A percentile compares a stretch with the other conserved stretches of the same genome.
Conservation (phyloP, 2,888 invertebrate species). For the Fragum whitleyi region DNA sequence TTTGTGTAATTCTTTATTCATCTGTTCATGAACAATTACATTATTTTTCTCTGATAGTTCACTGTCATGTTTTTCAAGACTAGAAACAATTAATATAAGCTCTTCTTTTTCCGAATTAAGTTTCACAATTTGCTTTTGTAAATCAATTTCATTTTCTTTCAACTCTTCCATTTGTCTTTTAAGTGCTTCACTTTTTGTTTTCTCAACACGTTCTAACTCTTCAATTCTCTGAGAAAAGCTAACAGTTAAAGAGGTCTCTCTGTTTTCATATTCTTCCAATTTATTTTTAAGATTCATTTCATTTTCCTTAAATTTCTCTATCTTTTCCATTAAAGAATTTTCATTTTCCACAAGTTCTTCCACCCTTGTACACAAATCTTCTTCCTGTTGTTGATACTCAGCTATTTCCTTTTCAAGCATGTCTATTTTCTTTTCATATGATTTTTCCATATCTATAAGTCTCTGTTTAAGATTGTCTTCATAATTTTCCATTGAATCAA, state of each 20-base stretch:
- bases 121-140: constrained; percentile 49
- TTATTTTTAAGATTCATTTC: constrained; percentile 57
- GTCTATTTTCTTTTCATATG: constrained; percentile 66
- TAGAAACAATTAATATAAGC: constrained; percentile 52
- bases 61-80: constrained; percentile 69
- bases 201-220: constrained; percentile 58
- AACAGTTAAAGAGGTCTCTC: constrained; percentile 59
- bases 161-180: constrained; percentile 56
- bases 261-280: constrained; percentile 56
- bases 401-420: constrained; percentile 73
- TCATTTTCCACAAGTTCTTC: constrained; percentile 68
- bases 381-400: constrained; percentile 65
- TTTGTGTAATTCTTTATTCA: constrained; percentile 58
- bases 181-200: constrained; percentile 43
- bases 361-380: constrained; percentile 61
- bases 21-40: constrained; percentile 52
- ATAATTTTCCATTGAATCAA: constrained; percentile 77
- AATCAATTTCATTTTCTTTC: constrained; percentile 60
- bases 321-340: constrained; percentile 62
- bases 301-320: constrained; percentile 57
- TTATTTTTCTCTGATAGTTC: constrained; percentile 64
- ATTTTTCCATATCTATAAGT: constrained; percentile 68
- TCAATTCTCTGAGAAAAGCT: constrained; percentile 55
- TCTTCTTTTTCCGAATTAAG: constrained; percentile 58
- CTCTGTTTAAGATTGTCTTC: constrained; percentile 68